These are phyloP conservation scores for Drosophila orosa DNA, from an alignment of 1,140 invertebrate species.

Conservation along the genomic window DNA sequence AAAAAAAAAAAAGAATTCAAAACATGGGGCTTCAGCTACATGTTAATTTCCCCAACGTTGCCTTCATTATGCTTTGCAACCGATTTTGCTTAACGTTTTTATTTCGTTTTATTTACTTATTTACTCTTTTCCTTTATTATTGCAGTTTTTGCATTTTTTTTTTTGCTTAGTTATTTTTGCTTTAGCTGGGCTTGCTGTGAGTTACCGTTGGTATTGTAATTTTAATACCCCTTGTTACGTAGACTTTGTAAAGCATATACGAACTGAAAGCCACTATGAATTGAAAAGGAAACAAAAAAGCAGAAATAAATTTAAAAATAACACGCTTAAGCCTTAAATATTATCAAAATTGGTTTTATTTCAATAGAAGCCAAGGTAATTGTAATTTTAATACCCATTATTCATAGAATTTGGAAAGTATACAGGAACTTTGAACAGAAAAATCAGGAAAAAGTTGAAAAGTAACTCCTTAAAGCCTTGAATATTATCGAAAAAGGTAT, in stretches of 20 bases:
- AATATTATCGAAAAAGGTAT: neutral
- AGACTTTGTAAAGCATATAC: neutral
- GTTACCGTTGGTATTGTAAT: conserved; percentile 37
- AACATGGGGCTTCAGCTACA: conserved; percentile 20
- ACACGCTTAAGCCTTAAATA: no score
- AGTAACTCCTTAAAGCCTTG: neutral
- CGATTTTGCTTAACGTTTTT: conserved; percentile 13
- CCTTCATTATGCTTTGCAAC: conserved; percentile 35
- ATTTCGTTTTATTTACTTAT: conserved; percentile 5
- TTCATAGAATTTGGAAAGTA: neutral
- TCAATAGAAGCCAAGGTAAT: no score
- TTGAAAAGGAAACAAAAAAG: neutral
- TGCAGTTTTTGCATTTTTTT: conserved; percentile 24
- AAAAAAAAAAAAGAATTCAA: conserved; percentile 7
- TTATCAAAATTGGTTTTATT: no score
- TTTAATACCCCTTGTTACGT: conserved; percentile 24
- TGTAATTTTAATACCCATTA: neutral
- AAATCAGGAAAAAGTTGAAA: neutral
- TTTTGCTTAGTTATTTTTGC: conserved; percentile 5
- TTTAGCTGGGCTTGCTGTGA: conserved; percentile 16
- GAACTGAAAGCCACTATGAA: neutral
- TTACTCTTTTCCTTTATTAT: conserved; percentile 19
- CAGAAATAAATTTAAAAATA: neutral
- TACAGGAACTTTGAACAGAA: neutral
- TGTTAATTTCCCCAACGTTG: conserved; percentile 44